Base-by-base conservation (phyloP, 2,888 invertebrate genomes). In the Drosophila tanythrix region DNA sequence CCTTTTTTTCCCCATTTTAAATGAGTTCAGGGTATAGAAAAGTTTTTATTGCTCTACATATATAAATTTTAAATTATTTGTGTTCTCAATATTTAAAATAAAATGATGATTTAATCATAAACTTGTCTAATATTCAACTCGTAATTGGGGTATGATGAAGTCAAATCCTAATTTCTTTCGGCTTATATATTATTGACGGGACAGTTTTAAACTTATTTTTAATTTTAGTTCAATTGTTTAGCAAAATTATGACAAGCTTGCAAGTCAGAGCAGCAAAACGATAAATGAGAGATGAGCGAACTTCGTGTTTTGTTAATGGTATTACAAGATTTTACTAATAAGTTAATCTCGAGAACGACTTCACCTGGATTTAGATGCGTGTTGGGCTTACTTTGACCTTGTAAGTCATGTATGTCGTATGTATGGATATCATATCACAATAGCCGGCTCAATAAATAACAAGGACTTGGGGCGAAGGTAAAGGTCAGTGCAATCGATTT, bases 401-500 rank as follows among this genome's bases (percentile, higher is more conserved):
- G 51, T 13, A 10, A 29, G 11, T 18, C 15, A 15, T 48, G 27
- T 48, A 27, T 7, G 8, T 15, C 2, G 15, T 35, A 15, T 21
- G 1, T 36, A 31, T 13, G 25, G n/a, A n/a, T 38, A 18, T 29
- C 29, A 31, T 31, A 4, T 57, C 10, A 57, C 43, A 58, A 33
- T 18, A 10, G 33, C 11, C 27, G 4, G 11, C 35, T 35, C 33
- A 58, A 46, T 58, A 21, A 58, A 58, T 50, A 50, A 35, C 27
- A 35, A 29, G 8, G 7, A 29, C n/a, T 29, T 27, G 5, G 27
- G 13, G 8, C 2, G 18, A 66, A 25, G 35, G 35, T 46, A 57
- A 75, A 75, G 70, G 70, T 73, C 68, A 69, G 58, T 51, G 67
- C 13, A 71, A 83, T 83, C 75, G 82, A 83, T 87, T 72, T 71